phyloP scores from a whole-genome alignment of 2,888 invertebrate species.

The Acanthosepion esculentum region DNA sequence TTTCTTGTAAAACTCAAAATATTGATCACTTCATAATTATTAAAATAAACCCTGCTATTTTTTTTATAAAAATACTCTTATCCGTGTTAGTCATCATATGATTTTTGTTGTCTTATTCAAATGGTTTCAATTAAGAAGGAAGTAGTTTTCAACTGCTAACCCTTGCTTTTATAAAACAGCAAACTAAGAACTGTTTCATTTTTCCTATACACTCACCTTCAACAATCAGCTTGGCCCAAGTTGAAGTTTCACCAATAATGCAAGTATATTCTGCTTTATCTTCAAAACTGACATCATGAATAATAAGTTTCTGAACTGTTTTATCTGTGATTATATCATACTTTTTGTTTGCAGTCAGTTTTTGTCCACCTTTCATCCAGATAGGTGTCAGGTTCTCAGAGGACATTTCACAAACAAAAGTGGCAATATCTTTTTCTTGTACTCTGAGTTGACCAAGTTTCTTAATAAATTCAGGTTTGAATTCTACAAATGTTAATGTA shows the following conservation, averaged over 20 bases:
- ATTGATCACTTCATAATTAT: too few species aligned
- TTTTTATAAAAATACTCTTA: too few species aligned
- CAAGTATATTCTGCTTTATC: conserved; percentile 14
- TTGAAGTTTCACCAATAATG: conserved; percentile 25
- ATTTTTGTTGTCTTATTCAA: too few species aligned
- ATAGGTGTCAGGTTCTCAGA: not conserved
- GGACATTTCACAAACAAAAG: conserved; percentile 36
- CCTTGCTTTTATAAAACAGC: not conserved
- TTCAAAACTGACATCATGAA: conserved; percentile 16
- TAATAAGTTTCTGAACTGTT: conserved; percentile 18
- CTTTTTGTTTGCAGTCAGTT: not conserved
- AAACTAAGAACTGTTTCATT: not conserved
- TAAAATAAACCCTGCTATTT: too few species aligned
- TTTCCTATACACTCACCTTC: conserved; percentile 63
- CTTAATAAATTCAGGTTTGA: not conserved
- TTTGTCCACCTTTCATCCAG: conserved; percentile 40
- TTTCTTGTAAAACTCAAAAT: too few species aligned
- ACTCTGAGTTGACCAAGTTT: not conserved
- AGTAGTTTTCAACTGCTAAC: not conserved
- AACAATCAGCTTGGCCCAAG: conserved; percentile 57
- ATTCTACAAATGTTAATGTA: conserved; percentile 36
- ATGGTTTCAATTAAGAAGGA: too few species aligned
- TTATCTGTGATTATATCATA: conserved; percentile 34
- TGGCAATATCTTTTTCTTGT: not conserved
- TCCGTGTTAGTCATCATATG: too few species aligned